phyloP scores from a whole-genome alignment of 2,113 vertebrate genomes.

The Cebus imitator region DNA sequence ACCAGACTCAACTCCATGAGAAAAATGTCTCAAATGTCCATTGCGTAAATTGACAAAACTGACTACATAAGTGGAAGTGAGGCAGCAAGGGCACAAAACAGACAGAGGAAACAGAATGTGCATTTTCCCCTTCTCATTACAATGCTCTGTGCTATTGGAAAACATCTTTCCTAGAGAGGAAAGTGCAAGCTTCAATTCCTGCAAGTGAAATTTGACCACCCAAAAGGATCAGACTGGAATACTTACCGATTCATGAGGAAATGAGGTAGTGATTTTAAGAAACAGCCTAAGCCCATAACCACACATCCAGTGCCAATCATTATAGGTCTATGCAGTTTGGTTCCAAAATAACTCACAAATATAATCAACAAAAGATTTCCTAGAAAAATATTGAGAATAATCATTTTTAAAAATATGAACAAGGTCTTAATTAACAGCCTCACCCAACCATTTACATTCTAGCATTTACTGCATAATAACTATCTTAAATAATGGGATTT shows the following conservation, averaged over 20 bases:
- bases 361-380: conserved; percentile 94
- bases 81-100: not conserved
- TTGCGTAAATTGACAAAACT: not conserved
- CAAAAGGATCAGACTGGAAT: not conserved
- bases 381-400: conserved; percentile 75
- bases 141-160: fast-evolving
- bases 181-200: not conserved
- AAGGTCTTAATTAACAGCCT: not conserved
- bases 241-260: conserved; percentile 94
- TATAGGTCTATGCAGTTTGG: conserved; percentile 93
- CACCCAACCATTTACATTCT: not conserved
- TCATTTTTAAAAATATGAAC: not conserved
- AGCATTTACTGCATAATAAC: not conserved
- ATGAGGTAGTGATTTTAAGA: conserved; percentile 94
- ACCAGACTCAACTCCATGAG: not conserved
- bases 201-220: not conserved
- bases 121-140: not conserved
- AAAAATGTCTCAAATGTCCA: not conserved
- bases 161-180: not conserved
- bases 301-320: conserved; percentile 92
- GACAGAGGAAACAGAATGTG: not conserved
- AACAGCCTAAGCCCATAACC: conserved; percentile 91
- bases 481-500: not conserved
- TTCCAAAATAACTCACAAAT: conserved; percentile 95
- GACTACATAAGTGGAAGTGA: not conserved